A percentile compares a stretch with the other conserved stretches of the same genome.
Evolutionary conservation across 2,113 vertebrate genomes (phyloP).

Genomic region (Tor tambroides): DNA sequence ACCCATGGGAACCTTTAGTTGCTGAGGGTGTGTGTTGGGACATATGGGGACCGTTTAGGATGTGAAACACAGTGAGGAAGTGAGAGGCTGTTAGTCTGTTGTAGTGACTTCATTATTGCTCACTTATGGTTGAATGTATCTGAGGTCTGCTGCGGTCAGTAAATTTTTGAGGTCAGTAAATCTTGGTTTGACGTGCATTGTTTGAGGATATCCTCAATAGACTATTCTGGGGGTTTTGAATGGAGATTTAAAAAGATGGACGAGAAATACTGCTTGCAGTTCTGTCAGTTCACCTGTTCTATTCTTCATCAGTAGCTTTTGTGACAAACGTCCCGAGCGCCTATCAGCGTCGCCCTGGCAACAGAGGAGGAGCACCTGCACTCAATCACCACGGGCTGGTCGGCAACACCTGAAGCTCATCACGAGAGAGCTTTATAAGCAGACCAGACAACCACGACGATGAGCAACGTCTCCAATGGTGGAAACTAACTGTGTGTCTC

Average conservation of each 20-base stretch:
- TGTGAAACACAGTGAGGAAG: constrained; percentile 72
- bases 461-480: too few species aligned
- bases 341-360: too few species aligned
- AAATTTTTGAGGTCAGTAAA: constrained; percentile 6
- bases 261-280: not conserved
- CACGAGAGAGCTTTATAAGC: too few species aligned
- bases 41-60: constrained; percentile 79
- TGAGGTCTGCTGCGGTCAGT: constrained; percentile 4
- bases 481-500: too few species aligned
- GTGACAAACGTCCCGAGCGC: too few species aligned
- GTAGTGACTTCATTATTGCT: constrained; percentile 79
- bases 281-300: constrained; percentile 5
- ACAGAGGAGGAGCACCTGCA: too few species aligned
- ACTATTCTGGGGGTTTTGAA: not conserved
- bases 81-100: constrained; percentile 76
- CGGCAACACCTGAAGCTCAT: too few species aligned
- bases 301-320: constrained; percentile 13
- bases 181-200: not conserved
- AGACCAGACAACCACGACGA: too few species aligned
- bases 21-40: constrained; percentile 74
- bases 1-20: constrained; percentile 79
- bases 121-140: constrained; percentile 55
- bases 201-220: not conserved
- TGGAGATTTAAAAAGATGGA: not conserved
- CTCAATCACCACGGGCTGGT: too few species aligned